Evolutionary conservation across 2,888 invertebrate genomes (phyloP), one percentile per base, ranked within the genome.

Genomic region (Parnassius orleans): DNA sequence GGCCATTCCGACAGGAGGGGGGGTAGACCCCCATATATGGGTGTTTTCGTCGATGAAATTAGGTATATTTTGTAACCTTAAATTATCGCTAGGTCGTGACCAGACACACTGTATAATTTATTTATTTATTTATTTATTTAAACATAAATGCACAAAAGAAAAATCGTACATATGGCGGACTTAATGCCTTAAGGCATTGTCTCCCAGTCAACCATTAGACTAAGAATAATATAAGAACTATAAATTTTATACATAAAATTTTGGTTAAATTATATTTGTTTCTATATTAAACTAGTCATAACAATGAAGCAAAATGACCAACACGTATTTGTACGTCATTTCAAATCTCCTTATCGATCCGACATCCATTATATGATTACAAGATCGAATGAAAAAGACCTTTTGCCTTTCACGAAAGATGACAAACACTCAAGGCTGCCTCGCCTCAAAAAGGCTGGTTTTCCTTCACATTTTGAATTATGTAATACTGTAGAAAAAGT

Each of bases 291-390:
- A 47, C 11, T 47, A 47, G 15, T 2, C 2, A 12, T 14, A 47
- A 5, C 1, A 47, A 47, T 44, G 33, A 55, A 48, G 47, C 57
- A 44, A 51, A 61, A 57, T 19, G 42, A 41, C 53, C 33, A 61
- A 53, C 47, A 15, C 42, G 43, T 42, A 33, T 33, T 59, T 59
- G 63, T 54, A 44, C 59, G 54, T 41, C 58, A 43, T 55, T 63
- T 54, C 44, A 54, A 51, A 57, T 48, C 48, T 57, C 24, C 57
- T 52, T 51, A 55, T 48, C 14, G n/a, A 48, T 59, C 46, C 55
- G 14, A 15, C 44, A 46, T 59, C 59, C 63, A 47, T 59, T 58
- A 59, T 54, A 59, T 54, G 59, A 63, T 63, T 59, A 59, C 53
- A 53, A 48, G 53, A 41, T 52, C 52, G 44, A 41, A 46, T 56